These are phyloP conservation scores for Manis pentadactyla DNA, from an alignment of 2,797 vertebrate species.

Conservation along the genomic window DNA sequence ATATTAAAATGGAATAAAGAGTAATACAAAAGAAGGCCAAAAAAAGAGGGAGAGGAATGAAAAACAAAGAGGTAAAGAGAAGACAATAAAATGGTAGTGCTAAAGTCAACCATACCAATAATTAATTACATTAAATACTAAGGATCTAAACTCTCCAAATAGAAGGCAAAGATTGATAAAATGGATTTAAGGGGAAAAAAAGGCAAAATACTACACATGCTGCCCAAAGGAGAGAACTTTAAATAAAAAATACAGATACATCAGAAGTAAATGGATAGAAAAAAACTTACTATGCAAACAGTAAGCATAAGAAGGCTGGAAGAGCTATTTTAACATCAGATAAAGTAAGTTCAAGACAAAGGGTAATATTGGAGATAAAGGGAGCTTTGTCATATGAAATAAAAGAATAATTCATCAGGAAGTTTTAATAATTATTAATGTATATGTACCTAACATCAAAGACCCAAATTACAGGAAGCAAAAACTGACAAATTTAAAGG, in stretches of 20 bases:
- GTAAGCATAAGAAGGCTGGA: not conserved
- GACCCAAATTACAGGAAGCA: not conserved
- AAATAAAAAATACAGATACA: not conserved
- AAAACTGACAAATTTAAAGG: slow-evolving; percentile 32
- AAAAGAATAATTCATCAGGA: not conserved
- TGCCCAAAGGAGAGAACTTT: not conserved
- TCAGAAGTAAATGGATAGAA: not conserved
- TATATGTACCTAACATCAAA: not conserved
- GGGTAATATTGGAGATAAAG: not conserved
- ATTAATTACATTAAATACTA: slow-evolving; percentile 24
- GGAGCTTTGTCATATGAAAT: slow-evolving; percentile 12
- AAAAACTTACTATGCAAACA: not conserved
- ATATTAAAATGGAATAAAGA: not conserved
- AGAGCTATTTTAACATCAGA: not conserved
- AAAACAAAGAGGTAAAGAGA: not conserved
- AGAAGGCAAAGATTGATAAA: slow-evolving; percentile 19
- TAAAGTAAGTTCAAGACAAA: slow-evolving; percentile 36
- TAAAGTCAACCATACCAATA: not conserved
- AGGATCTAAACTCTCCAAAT: not conserved
- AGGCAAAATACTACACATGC: not conserved
- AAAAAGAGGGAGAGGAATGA: not conserved
- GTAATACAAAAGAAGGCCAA: not conserved
- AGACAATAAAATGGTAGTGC: not conserved
- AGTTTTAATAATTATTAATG: slow-evolving; percentile 1
- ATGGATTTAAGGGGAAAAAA: not conserved